Base-by-base conservation (phyloP, 2,888 invertebrate species). In the Uloborus plumipes region DNA sequence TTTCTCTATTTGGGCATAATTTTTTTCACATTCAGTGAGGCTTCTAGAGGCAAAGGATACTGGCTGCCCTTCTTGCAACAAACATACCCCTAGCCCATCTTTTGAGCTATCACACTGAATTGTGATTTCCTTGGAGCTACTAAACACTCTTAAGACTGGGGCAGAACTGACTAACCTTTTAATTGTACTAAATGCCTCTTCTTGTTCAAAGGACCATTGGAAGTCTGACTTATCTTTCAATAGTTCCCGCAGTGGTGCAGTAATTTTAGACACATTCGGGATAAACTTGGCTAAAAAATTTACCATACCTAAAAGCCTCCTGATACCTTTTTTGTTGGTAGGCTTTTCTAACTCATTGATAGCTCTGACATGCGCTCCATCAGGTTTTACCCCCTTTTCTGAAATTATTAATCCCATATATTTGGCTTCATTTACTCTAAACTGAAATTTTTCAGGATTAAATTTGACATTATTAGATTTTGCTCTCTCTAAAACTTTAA, bases 241-340 rank as follows among this genome's bases (percentile, higher is more conserved):
- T 6, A 59, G 20, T 16, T 13, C 31, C 26, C 69, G 59, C 22
- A 61, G 22, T 15, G 69, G 61, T 15, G 69, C 13, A 16, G 76
- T 76, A 20, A 61, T 26, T 2, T 16, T 16, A 11, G 31, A 67
- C 1, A 67, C 67, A 50, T 76, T 76, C 26, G 69, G 76, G 26
- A 61, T 76, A 31, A 67, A 69, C 50, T 61, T 76, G 7, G 76
- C 67, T 20, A 76, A n/a, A 26, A 55, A 76, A 61, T 69, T 76
- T 6, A 76, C 26, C 76, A 61, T 76, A 4, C 66, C 58, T 3
- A 22, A 20, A 1, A 66, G n/a, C 18, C 66, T 58, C 55, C 26
- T 75, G 0, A 73, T 39, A 14, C 53, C 65, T 20, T 16, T 31
- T 39, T 73, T 73, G 31, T 18, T 50, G 7, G 20, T 15, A 31